phyloP scores from a whole-genome alignment of 1,140 invertebrate genomes.

The Lineus longissimus region DNA sequence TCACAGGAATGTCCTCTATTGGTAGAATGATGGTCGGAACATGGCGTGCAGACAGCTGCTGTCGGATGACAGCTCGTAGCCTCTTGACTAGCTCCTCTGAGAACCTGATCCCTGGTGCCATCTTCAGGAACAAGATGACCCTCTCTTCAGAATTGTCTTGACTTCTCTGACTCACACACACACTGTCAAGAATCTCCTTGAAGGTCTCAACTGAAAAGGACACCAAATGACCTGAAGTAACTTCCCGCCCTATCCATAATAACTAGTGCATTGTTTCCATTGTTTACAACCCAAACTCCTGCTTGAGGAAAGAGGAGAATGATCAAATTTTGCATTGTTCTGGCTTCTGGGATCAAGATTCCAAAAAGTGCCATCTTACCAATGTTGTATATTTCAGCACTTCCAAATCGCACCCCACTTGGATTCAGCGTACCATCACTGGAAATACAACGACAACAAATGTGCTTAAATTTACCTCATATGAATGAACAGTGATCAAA shows the following conservation, averaged over 20 bases:
- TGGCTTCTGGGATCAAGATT: too few relatives aligned
- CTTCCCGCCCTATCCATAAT: neutral
- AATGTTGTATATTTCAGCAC: conserved; percentile 63
- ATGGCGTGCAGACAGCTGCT: conserved; percentile 57
- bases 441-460: conserved; percentile 16
- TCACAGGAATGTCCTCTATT: conserved; percentile 58
- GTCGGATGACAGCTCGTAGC: conserved; percentile 52
- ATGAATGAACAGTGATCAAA: conserved; percentile 8
- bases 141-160: conserved; percentile 56
- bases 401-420: conserved; percentile 63
- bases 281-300: neutral
- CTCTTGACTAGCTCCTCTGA: conserved; percentile 47
- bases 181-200: conserved; percentile 58
- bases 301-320: neutral
- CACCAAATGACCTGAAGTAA: conserved; percentile 7
- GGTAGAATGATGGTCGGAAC: conserved; percentile 57
- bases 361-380: conserved; percentile 40
- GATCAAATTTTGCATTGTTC: neutral
- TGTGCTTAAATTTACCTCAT: neutral
- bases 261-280: neutral
- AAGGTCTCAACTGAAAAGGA: conserved; percentile 55
- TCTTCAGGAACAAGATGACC: conserved; percentile 60
- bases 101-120: conserved; percentile 50
- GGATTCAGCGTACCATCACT: conserved; percentile 65
- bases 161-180: conserved; percentile 58